Evolutionary conservation across 2,113 vertebrate species (phyloP), one percentile per base, ranked within the genome.

Genomic region (Heptranchias perlo): DNA sequence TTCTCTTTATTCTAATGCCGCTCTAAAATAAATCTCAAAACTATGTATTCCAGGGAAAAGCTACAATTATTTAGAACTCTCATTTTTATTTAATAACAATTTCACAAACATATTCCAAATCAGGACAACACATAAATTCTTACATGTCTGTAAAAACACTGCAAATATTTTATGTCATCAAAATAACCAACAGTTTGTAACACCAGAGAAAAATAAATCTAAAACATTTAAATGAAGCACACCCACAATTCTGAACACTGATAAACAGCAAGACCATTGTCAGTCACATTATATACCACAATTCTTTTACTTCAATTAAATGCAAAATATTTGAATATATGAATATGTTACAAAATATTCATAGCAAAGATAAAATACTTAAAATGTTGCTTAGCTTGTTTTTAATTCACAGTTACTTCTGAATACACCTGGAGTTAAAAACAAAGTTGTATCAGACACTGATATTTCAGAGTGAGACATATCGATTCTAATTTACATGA

Each of bases 101-200:
- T 95, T 95, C 94, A 95, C 64, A 69, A 95, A 69, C 39, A 52
- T 67, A 47, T 49, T 94, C 7, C 28, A 73, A 95, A 95, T 52
- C 64, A 94, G 64, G 10, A 94, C 39, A 94, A 69, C 93, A 67
- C 93, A 49, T 58, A 91, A 95, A 69, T 95, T 69, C 1, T 47
- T 31, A 21, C 58, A 93, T 62, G 35, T 16, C 44, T 95, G 3
- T 18, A 35, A 35, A 91, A 49, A n/a, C 39, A 69, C 4, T 67
- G n/a, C 11, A 95, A 95, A 49, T 95, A 69, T 69, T 94, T 95
- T 16, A 64, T 69, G 49, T 49, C 65, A 73, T 49, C 94, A 69
- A 95, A 95, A 69, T 73, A 73, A 18, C 65, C 25, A 94, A 94
- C 1, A 47, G 31, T 73, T 69, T 95, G 94, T 44, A 95, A 95